phyloP scores from a whole-genome alignment of 64 coral and sea anemone species.

The Anthopleura sola region DNA sequence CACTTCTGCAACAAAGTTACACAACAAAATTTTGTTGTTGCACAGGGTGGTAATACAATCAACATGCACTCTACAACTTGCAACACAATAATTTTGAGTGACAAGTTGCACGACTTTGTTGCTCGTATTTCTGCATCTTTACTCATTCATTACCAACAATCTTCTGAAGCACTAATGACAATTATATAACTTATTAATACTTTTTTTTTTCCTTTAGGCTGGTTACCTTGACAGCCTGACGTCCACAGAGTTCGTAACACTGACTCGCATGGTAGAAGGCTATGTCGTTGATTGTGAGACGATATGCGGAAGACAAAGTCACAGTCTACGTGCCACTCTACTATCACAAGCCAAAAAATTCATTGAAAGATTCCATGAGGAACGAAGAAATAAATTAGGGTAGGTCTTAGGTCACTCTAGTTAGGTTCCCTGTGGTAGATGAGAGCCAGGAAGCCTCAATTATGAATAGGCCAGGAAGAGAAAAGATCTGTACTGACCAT shows the following conservation, averaged over 20 bases:
- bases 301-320: constrained; percentile 92
- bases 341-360: constrained; percentile 96
- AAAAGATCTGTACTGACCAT: too few relatives aligned
- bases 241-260: constrained; percentile 87
- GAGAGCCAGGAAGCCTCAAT: neutral
- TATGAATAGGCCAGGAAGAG: too few relatives aligned
- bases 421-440: neutral
- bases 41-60: too few relatives aligned
- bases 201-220: constrained; percentile 49
- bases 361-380: constrained; percentile 98
- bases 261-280: constrained; percentile 89
- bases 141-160: too few relatives aligned
- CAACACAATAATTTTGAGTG: too few relatives aligned
- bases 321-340: constrained; percentile 72
- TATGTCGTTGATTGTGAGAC: constrained; percentile 94
- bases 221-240: constrained; percentile 92
- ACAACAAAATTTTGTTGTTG: too few relatives aligned
- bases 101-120: too few relatives aligned
- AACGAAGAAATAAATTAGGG: constrained; percentile 94
- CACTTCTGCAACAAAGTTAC: too few relatives aligned
- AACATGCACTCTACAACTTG: too few relatives aligned
- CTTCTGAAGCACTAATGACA: too few relatives aligned
- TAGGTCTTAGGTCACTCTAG: neutral
- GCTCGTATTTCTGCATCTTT: too few relatives aligned
- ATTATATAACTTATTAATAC: too few relatives aligned